Base-by-base conservation (phyloP, 2,113 vertebrate species). In the Colinus virginianus region DNA sequence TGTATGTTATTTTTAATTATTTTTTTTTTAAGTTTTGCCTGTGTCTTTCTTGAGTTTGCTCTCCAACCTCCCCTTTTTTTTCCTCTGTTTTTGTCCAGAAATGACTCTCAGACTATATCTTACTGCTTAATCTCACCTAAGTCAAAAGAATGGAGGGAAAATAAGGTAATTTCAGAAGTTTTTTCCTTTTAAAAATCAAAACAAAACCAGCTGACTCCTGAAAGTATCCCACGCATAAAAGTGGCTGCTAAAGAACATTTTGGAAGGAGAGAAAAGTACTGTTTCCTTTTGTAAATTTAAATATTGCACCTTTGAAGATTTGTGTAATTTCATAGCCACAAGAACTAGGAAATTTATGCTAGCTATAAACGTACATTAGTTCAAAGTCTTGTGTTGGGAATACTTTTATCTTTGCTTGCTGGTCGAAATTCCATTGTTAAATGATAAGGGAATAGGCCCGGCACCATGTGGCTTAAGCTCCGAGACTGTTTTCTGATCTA, bases 401-500 rank as follows among this genome's bases (percentile, higher is more conserved):
- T 67, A 6, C 15, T 6, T 12, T 30, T 9, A 8, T 0, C 13
- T 8, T 15, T 72, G 66, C 30, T 74, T 20, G 5, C 38, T 74
- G 55, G 4, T 61, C 20, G 3, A 5, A 68, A 43, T 48, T 32
- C 62, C 26, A 3, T 6, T 11, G 19, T 11, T 38, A 13, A 13
- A 15, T n/a, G n/a, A 61, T 32, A 32, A 46, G 63, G 59, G n/a
- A 69, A 18, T 1, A 4, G 34, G 19, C 38, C 62, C 25, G 46
- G 71, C 19, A 21, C 36, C 34, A 3, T 13, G 7, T 32, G 30
- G 45, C 23, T n/a, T 13, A 58, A 25, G 42, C 28, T 53, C 46
- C 0, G 1, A 48, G 40, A 36, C 19, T 20, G 8, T 34, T 26
- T 2, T n/a, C 36, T 77, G 83, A 30, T 64, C 28, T 48, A 51